Conservation (phyloP, 2,113 vertebrate genomes). For the Porphyrio hochstetteri region DNA sequence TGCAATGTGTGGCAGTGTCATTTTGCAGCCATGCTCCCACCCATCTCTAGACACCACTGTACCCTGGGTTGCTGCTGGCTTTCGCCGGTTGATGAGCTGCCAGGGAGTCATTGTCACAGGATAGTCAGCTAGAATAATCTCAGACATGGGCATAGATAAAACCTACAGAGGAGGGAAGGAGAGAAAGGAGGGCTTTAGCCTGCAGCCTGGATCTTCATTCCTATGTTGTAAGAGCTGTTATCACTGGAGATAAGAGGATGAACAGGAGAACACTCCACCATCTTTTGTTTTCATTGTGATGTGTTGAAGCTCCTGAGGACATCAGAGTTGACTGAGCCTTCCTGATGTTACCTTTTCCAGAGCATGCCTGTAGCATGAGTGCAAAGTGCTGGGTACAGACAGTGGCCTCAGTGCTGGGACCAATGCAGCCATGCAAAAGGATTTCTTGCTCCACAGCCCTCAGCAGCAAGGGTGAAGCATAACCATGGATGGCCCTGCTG, state of each 20-base stretch:
- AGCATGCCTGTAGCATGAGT: accelerated
- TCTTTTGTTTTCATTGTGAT: background rate
- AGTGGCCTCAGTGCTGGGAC: background rate
- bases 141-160: background rate
- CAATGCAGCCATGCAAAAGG: accelerated
- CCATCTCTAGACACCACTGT: background rate
- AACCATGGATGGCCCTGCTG: background rate
- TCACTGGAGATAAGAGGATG: background rate
- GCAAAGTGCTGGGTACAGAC: background rate
- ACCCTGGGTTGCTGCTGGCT: background rate
- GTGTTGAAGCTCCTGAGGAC: background rate
- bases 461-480: background rate
- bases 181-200: background rate
- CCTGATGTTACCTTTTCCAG: background rate
- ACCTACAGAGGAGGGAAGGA: background rate
- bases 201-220: background rate
- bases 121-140: background rate
- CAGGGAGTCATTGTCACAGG: background rate
- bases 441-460: background rate
- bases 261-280: background rate
- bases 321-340: background rate
- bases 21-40: background rate
- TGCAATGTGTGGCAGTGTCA: background rate
- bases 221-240: background rate
- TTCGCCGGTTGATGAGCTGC: background rate